Base-by-base conservation (phyloP, 2,797 vertebrate species). In the Leucoraja ocellata region DNA sequence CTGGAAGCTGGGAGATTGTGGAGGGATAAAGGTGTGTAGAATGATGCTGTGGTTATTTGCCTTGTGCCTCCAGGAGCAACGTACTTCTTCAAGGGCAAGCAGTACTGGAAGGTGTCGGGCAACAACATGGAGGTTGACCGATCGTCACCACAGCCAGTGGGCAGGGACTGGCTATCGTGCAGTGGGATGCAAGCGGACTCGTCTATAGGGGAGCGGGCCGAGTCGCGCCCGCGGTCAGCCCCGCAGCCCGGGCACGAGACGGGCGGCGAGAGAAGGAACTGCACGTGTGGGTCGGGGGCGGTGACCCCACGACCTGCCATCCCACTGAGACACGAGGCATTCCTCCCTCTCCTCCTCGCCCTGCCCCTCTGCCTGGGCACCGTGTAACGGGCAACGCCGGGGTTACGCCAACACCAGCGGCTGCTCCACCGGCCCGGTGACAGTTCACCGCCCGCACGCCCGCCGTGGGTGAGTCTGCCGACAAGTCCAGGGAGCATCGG, bases 11-110 rank as follows among this genome's bases (percentile, higher is more conserved):
- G 39, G 39, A 46, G 1, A 46, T 46, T 46, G 13, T 13, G 54
- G 14, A 0, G 11, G 1, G 9, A 25, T 84, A 1, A 61, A 25
- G 1, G 11, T 13, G 54, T 8, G 58, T 28, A 0, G 14, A 14
- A 36, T 11, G 9, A 14, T 61, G 28, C 5, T 61, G 25, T 28
- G 3, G 11, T 14, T 84, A 10, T n/a, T n/a, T 93, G n/a, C 93
- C 46, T 94, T 91, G 94, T 78, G 58, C 90, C 0, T 16, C 23
- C 94, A 99, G 98, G 98, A 65, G 97, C 98, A 0, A 97, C 97
- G 61, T 99, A 99, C 95, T 99, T 99, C 96, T 99, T 99, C 95
- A 98, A 97, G 36, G 98, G 98, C 93, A 97, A 97, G 94, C 97
- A 99, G 71, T 99, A 99, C 96, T 99, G 98, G 98, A 97, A 98